Evolutionary conservation across 2,888 invertebrate genomes (phyloP), one percentile per base, ranked within the genome.

Genomic region (Tipula confusa): DNA sequence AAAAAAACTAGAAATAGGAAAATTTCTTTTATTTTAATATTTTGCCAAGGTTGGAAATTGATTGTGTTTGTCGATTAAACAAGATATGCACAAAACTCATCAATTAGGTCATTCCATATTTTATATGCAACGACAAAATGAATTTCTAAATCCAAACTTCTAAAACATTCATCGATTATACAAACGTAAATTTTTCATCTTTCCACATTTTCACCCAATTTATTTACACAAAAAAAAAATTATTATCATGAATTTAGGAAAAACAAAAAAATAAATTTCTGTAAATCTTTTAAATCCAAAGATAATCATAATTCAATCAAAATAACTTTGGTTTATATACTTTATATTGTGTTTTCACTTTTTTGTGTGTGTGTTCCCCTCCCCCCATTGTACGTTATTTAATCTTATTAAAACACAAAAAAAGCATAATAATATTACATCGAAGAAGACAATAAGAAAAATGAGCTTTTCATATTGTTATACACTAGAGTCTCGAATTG

Each of bases 231-330:
- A 24, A 1, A 24, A 64, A 64, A 24, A 64, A 64, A 24, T 64
- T 64, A 64, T 64, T 64, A 64, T 64, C 64, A 64, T 24, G 64
- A 64, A 64, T 24, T 64, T 64, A 64, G n/a, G n/a, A 64, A 64
- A 64, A 64, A 43, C 13, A 43, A 43, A 43, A 36, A 36, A 9
- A 33, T 33, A 43, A 43, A 43, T 4, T 43, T 24, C 24, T 64
- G 64, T 24, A 64, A 64, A 64, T 64, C 64, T 64, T 64, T 64
- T 64, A 64, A 64, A 64, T 64, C 64, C 64, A 64, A 64, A 64
- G 64, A 64, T 64, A 64, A 64, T 64, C 64, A 64, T 64, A 64
- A 64, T 64, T 64, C 64, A 64, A 64, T 64, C 64, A 64, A 64
- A 64, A 64, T 64, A 64, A 64, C 64, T 64, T 64, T 64, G 64